Evolutionary conservation across 2,113 vertebrate genomes (phyloP).

Genomic region (Odontesthes bonariensis): DNA sequence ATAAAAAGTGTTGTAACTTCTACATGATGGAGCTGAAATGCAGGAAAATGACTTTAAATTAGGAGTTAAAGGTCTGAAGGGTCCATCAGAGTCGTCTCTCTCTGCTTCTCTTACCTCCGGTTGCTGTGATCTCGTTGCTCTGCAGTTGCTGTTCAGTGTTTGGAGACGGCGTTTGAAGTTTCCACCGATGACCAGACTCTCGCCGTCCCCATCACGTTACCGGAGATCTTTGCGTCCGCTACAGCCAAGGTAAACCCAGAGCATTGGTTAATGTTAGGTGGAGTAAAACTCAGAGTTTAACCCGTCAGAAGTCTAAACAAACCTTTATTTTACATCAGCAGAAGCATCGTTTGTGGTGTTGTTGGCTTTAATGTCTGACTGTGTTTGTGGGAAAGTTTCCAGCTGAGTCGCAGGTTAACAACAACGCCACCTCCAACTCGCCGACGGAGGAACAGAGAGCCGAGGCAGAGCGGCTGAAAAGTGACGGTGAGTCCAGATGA

Average conservation of each 20-base stretch:
- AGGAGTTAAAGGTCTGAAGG: too few species aligned
- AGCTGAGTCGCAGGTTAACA: slow-evolving; percentile 75
- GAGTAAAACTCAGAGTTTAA: too few species aligned
- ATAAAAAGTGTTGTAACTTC: not conserved
- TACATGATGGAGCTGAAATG: not conserved
- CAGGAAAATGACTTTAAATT: too few species aligned
- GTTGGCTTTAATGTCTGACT: not conserved
- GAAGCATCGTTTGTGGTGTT: too few species aligned
- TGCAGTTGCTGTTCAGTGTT: slow-evolving; percentile 95
- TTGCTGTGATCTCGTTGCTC: not conserved
- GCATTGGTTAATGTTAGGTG: too few species aligned
- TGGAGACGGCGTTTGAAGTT: slow-evolving; percentile 95
- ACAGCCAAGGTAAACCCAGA: slow-evolving; percentile 76
- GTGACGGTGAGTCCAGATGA: slow-evolving; percentile 83
- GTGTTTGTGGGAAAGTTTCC: slow-evolving; percentile 51
- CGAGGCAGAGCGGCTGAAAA: slow-evolving; percentile 93
- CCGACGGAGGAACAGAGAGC: slow-evolving; percentile 87
- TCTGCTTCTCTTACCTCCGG: not conserved
- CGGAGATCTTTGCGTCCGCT: slow-evolving; percentile 88
- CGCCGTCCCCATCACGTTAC: slow-evolving; percentile 87
- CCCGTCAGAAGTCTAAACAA: too few species aligned
- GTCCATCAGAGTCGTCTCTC: not conserved
- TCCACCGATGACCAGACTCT: slow-evolving; percentile 88
- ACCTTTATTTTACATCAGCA: too few species aligned
- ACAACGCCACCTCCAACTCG: slow-evolving; percentile 65